phyloP scores from a whole-genome alignment of 92 coral and sea anemone species.

The Metridium senile region DNA sequence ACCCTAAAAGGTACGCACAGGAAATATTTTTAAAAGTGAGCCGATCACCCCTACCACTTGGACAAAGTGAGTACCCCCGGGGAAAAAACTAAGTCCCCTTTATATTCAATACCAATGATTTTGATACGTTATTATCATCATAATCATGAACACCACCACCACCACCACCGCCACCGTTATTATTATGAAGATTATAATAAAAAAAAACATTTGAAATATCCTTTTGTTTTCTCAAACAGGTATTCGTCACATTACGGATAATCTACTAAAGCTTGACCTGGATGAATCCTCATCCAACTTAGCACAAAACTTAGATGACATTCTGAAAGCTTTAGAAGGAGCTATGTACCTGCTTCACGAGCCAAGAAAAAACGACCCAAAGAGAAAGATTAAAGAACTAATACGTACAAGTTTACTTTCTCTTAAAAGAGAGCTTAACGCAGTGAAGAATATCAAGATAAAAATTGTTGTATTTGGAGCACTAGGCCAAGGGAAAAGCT shows the following conservation, averaged over 20 bases:
- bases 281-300: neutral
- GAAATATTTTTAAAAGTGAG: no score
- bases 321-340: neutral
- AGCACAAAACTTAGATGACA: neutral
- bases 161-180: no score
- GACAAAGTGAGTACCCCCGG: no score
- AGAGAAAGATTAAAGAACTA: neutral
- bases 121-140: no score
- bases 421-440: constrained; percentile 24
- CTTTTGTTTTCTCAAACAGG: neutral
- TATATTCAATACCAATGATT: no score
- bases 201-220: no score
- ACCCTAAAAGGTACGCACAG: no score
- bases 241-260: neutral
- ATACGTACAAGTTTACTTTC: constrained; percentile 30
- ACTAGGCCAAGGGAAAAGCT: constrained; percentile 60
- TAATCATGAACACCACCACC: no score
- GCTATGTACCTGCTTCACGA: neutral
- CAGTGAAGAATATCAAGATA: constrained; percentile 37
- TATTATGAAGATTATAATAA: no score
- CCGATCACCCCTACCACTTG: no score
- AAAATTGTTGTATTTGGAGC: constrained; percentile 56
- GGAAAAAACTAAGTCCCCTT: no score
- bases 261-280: neutral
- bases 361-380: neutral